phyloP scores from a whole-genome alignment of 2,113 vertebrate species.

The Bos taurus region ARS-UCD2.0 NC_037336.1:80950001-80950500 shows the following conservation, averaged over 20 bases:
- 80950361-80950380: background rate
- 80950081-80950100: background rate
- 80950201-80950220: conserved; percentile 1
- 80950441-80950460: background rate
- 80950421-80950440: background rate
- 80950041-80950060: background rate
- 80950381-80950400: background rate
- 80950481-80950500: background rate
- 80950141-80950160: background rate
- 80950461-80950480: background rate
- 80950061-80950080: background rate
- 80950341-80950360: background rate
- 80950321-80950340: background rate
- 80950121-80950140: background rate
- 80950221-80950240: background rate
- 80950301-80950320: background rate
- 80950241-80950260: background rate
- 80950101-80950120: background rate
- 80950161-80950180: background rate
- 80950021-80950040: background rate
- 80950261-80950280: background rate
- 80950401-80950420: background rate
- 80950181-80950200: background rate
- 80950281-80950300: background rate
- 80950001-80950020: background rate